These are phyloP conservation scores for Eristalis intricaria DNA, from an alignment of 2,888 invertebrate species.

Conservation along the genomic window DNA sequence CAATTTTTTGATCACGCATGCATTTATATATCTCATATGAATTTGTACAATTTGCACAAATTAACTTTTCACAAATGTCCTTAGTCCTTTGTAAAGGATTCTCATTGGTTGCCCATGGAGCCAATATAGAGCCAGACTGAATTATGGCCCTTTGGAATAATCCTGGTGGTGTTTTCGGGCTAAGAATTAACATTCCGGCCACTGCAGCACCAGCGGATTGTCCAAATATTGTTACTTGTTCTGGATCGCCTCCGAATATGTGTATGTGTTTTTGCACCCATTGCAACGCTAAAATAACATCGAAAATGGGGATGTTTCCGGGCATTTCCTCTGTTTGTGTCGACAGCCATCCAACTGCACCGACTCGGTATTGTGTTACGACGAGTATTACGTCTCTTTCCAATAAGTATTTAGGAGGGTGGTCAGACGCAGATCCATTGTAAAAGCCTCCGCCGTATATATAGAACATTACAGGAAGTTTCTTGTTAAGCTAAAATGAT, in stretches of 20 bases:
- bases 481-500: slow-evolving; percentile 74
- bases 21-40: slow-evolving; percentile 74
- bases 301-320: slow-evolving; percentile 83
- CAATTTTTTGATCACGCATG: slow-evolving; percentile 75
- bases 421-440: slow-evolving; percentile 79
- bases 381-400: slow-evolving; percentile 82
- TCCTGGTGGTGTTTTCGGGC: slow-evolving; percentile 77
- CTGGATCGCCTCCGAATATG: slow-evolving; percentile 82
- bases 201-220: slow-evolving; percentile 83
- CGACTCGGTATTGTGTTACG: slow-evolving; percentile 82
- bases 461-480: slow-evolving; percentile 81
- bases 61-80: slow-evolving; percentile 76
- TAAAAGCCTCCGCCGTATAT: slow-evolving; percentile 81
- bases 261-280: slow-evolving; percentile 83
- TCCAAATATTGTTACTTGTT: slow-evolving; percentile 82
- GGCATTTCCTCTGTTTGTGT: slow-evolving; percentile 82
- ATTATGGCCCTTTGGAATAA: slow-evolving; percentile 82
- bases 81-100: slow-evolving; percentile 78
- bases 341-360: slow-evolving; percentile 82
- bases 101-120: slow-evolving; percentile 81
- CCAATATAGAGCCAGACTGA: slow-evolving; percentile 83
- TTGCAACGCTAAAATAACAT: slow-evolving; percentile 82
- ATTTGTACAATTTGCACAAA: slow-evolving; percentile 74
- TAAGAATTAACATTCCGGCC: slow-evolving; percentile 81
- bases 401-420: slow-evolving; percentile 80